Evolutionary conservation across 2,113 vertebrate genomes (phyloP).

Genomic region (Eurystomus gularis): DNA sequence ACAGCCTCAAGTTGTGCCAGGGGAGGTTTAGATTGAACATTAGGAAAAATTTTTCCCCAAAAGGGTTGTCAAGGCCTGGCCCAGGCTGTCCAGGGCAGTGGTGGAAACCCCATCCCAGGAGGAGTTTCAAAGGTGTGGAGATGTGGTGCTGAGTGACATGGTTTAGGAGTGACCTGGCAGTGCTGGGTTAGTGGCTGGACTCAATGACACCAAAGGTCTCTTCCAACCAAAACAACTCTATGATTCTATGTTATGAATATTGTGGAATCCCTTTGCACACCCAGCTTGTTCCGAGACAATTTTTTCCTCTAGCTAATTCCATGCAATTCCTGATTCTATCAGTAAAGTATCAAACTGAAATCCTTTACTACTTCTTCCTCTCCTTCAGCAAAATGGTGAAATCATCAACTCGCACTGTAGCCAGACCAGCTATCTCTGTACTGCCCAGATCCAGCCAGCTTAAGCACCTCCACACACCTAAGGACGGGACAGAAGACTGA

Average conservation of each 20-base stretch:
- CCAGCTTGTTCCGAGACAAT: not conserved
- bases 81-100: too few relatives aligned
- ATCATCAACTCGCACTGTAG: not conserved
- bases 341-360: not conserved
- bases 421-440: not conserved
- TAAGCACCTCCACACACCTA: not conserved
- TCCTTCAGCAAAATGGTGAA: not conserved
- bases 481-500: not conserved
- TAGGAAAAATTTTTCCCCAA: too few relatives aligned
- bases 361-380: not conserved
- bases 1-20: too few relatives aligned
- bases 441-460: not conserved
- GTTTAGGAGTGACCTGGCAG: too few relatives aligned
- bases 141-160: too few relatives aligned
- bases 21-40: too few relatives aligned
- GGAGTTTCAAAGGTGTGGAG: too few relatives aligned
- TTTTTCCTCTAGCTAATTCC: not conserved
- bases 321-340: not conserved
- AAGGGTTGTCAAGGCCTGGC: too few relatives aligned
- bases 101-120: too few relatives aligned
- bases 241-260: not conserved
- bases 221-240: too few relatives aligned
- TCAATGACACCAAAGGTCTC: too few relatives aligned
- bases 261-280: not conserved
- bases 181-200: too few relatives aligned